A percentile compares a stretch with the other conserved stretches of the same genome.
These are phyloP conservation scores for Xiphophorus maculatus DNA, from an alignment of 2,113 vertebrate genomes.

Conservation along the genomic window DNA sequence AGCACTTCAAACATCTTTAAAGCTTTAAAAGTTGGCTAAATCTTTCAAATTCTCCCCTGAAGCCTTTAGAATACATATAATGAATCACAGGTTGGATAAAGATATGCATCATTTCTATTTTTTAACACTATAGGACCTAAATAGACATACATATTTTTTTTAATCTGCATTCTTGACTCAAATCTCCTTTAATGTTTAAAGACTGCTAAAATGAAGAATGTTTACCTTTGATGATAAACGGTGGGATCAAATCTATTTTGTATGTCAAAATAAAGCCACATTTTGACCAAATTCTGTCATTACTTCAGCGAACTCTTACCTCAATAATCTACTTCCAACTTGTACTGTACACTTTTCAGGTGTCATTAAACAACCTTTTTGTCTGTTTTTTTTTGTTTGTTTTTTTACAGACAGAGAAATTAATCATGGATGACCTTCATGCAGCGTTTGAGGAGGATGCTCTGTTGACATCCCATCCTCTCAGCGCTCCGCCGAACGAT, in stretches of 20 bases:
- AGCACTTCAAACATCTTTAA: neutral
- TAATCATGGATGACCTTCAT: constrained; percentile 50
- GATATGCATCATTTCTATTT: neutral
- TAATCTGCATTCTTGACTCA: neutral
- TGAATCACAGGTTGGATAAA: neutral
- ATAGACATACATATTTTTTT: neutral
- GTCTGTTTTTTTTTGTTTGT: neutral
- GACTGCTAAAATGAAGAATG: neutral
- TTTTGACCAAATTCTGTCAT: neutral
- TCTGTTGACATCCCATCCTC: constrained; percentile 71
- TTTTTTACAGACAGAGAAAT: constrained; percentile 60
- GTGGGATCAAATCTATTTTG: neutral
- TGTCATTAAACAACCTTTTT: neutral
- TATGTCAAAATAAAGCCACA: neutral
- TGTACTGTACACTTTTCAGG: neutral
- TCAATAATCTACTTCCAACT: neutral
- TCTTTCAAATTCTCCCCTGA: neutral
- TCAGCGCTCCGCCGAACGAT: constrained; percentile 32
- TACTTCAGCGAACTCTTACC: neutral
- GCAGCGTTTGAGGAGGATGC: constrained; percentile 66
- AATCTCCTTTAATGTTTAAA: neutral
- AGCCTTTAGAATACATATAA: neutral
- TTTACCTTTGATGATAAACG: neutral
- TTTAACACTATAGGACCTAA: neutral
- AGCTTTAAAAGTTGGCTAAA: neutral